These are phyloP conservation scores for Bubalus kerabau DNA, from an alignment of 2,113 vertebrate species.

Conservation along the genomic window DNA sequence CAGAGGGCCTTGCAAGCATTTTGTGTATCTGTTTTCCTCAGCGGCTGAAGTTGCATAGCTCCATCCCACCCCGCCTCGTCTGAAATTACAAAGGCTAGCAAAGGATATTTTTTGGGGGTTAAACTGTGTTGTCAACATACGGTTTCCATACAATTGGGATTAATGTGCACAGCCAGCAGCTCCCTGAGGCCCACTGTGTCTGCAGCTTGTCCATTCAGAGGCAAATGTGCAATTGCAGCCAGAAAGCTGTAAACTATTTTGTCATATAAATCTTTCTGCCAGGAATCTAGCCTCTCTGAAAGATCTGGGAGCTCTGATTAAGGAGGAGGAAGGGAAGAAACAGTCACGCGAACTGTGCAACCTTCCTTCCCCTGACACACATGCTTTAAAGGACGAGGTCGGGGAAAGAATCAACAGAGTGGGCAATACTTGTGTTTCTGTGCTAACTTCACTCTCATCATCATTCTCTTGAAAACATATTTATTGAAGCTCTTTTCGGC, in stretches of 20 bases:
- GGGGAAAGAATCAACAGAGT: neutral
- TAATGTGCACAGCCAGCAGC: neutral
- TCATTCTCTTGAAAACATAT: neutral
- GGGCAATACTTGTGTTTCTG: neutral
- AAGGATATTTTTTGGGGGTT: neutral
- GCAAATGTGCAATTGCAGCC: slow-evolving; percentile 4
- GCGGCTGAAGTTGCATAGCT: neutral
- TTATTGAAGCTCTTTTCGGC: neutral
- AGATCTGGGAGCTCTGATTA: neutral
- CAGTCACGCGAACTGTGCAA: fast-evolving
- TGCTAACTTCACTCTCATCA: neutral
- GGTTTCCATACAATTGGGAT: neutral
- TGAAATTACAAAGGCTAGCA: neutral
- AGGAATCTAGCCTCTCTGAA: neutral
- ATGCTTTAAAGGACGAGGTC: neutral
- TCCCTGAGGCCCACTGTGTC: neutral
- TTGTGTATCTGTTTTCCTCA: neutral
- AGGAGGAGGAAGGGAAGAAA: neutral
- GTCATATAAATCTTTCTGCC: neutral
- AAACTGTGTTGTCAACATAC: neutral
- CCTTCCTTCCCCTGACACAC: neutral
- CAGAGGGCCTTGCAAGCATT: neutral
- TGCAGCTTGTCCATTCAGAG: neutral
- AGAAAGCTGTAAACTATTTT: neutral
- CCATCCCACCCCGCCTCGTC: neutral